Evolutionary conservation across 2,113 vertebrate species (phyloP), one percentile per base, ranked within the genome.

Genomic region (Zosterops japonicus): DNA sequence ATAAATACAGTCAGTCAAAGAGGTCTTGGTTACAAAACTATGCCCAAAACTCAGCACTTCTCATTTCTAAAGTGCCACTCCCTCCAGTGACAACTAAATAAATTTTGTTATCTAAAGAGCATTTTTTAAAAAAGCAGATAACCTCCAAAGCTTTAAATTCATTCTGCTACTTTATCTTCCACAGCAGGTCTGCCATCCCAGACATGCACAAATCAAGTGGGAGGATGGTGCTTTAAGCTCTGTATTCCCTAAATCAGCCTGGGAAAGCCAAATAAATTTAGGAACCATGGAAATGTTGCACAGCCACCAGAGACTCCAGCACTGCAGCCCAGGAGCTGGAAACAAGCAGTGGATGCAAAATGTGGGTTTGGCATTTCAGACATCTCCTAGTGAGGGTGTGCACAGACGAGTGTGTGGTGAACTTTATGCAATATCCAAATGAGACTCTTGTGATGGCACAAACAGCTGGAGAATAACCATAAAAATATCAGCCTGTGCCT

Each of bases 301-400:
- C 25, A 61, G 6, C 8, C 18, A 55, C 20, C 10, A 53, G 28
- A 69, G 9, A 7, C 21, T 59, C 12, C 55, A 77, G 15, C 28
- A 33, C 7, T 36, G 41, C 29, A 33, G 9, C 14, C 13, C 15
- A 46, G 15, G n/a, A 49, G 16, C 46, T 25, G 12, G 33, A 61
- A 80, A 72, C 4, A 31, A 74, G 14, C 3, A 19, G 11, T 13
- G 63, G 23, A 28, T 12, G 5, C 35, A 42, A 67, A 65, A 69
- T 0, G 0, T 5, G 11, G 7, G 13, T 65, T 90, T 94, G 75
- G 44, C 18, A 41, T 31, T 79, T 91, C 63, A 52, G 11, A 42
- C 2, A 4, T 29, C 29, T 41, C 33, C 9, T 5, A 5, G 6
- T 6, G 33, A 36, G 25, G 0, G 0, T 19, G 12, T 36, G 8